A percentile compares a stretch with the other conserved stretches of the same genome.
Conservation (phyloP, 2,888 invertebrate genomes). For the Melinaea marsaeus region DNA sequence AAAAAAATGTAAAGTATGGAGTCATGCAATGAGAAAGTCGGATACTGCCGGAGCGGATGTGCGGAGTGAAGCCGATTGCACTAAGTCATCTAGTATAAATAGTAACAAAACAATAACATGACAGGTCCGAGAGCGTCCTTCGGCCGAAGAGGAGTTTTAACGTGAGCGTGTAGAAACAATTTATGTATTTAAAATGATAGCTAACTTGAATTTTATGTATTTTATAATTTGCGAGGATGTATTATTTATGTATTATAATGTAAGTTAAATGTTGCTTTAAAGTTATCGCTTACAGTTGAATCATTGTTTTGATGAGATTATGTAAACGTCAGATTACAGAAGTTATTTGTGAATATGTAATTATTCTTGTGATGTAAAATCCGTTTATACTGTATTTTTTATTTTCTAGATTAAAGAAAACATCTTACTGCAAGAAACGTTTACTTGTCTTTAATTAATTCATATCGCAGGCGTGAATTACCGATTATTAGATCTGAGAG, state of each 20-base stretch:
- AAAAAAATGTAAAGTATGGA: slow-evolving; percentile 43
- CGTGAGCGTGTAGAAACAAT: slow-evolving; percentile 67
- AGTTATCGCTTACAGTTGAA: slow-evolving; percentile 69
- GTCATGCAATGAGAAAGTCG: slow-evolving; percentile 57
- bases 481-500: not conserved
- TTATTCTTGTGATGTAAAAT: slow-evolving; percentile 78
- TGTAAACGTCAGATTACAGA: slow-evolving; percentile 63
- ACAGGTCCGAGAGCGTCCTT: slow-evolving; percentile 41
- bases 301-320: slow-evolving; percentile 67
- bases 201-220: slow-evolving; percentile 76
- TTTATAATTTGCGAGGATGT: slow-evolving; percentile 74
- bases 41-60: slow-evolving; percentile 44
- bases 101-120: slow-evolving; percentile 44
- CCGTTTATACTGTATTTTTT: slow-evolving; percentile 77
- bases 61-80: slow-evolving; percentile 40
- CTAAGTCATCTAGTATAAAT: slow-evolving; percentile 51
- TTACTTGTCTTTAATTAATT: slow-evolving; percentile 32
- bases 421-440: slow-evolving; percentile 64
- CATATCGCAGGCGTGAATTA: not conserved
- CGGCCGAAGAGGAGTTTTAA: slow-evolving; percentile 9
- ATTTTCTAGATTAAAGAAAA: slow-evolving; percentile 78
- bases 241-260: slow-evolving; percentile 77
- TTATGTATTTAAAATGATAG: slow-evolving; percentile 71
- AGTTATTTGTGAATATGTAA: slow-evolving; percentile 78
- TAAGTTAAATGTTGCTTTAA: slow-evolving; percentile 77